These are phyloP conservation scores for Tautogolabrus adspersus DNA, from an alignment of 2,113 vertebrate species.

Conservation along the genomic window DNA sequence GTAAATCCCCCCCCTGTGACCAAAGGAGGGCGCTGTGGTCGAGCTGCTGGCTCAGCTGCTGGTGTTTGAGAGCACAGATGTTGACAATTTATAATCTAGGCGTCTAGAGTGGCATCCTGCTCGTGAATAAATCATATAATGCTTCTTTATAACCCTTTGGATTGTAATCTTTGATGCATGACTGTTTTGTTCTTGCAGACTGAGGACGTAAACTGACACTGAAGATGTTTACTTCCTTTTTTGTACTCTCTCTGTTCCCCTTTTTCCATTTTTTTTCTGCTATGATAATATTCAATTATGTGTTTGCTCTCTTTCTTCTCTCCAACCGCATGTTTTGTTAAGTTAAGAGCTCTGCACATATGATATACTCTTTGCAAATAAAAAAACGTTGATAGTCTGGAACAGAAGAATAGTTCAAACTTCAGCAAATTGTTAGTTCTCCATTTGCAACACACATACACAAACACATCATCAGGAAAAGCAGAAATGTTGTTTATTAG, in stretches of 20 bases:
- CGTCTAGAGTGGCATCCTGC: constrained; percentile 9
- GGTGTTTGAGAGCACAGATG: constrained; percentile 4
- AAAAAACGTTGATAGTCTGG: neutral
- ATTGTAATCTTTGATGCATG: constrained; percentile 18
- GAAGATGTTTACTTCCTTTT: neutral
- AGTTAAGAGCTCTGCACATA: no score
- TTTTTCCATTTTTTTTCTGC: neutral
- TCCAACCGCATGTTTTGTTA: no score
- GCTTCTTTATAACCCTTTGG: constrained; percentile 6
- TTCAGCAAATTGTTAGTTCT: neutral
- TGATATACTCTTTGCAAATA: no score
- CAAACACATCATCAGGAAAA: neutral
- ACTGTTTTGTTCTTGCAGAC: neutral
- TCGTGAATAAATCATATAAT: constrained; percentile 25
- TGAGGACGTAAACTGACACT: neutral
- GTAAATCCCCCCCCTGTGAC: constrained; percentile 1
- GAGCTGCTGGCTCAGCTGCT: neutral
- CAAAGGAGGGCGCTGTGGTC: constrained; percentile 61
- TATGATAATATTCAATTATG: neutral
- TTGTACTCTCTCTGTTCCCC: neutral
- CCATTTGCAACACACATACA: neutral
- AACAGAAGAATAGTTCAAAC: constrained; percentile 5
- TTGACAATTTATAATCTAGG: constrained; percentile 17
- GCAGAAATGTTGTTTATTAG: constrained; percentile 30
- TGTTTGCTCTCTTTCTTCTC: neutral